phyloP scores from a whole-genome alignment of 2,888 invertebrate genomes.

The Aelia acuminata region DNA sequence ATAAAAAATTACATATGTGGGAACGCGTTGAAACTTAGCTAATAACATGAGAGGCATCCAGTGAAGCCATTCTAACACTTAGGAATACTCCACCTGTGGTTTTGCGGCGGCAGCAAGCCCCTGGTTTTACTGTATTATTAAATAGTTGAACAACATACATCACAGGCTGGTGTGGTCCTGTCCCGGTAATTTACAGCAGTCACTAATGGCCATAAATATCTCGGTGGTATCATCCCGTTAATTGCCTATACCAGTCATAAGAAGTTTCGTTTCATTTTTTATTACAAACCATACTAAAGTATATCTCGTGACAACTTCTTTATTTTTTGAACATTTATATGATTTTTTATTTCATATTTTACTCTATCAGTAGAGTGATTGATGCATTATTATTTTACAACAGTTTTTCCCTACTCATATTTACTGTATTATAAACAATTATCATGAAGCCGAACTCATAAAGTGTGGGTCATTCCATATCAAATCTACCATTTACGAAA shows the following conservation, averaged over 20 bases:
- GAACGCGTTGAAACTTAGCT: not conserved
- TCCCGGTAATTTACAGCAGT: not conserved
- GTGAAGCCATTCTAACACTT: conserved; percentile 17
- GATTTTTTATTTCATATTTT: too few species aligned
- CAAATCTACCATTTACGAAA: too few species aligned
- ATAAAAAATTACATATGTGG: too few species aligned
- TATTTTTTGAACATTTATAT: too few species aligned
- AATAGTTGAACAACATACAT: conserved; percentile 43
- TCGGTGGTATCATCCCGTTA: not conserved
- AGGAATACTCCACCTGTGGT: conserved; percentile 25
- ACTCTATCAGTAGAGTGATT: too few species aligned
- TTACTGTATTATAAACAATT: too few species aligned
- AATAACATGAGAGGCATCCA: not conserved
- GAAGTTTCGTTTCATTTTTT: not conserved
- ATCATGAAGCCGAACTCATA: too few species aligned
- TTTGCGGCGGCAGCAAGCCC: not conserved
- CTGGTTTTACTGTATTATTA: conserved; percentile 46
- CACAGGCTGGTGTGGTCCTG: not conserved
- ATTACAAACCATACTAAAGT: too few species aligned
- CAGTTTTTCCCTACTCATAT: too few species aligned
- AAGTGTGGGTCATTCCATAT: too few species aligned
- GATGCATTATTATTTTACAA: too few species aligned
- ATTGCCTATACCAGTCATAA: not conserved
- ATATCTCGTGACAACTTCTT: too few species aligned
- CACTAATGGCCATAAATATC: conserved; percentile 21